phyloP scores from a whole-genome alignment of 2,797 vertebrate species.

The Molossus molossus region DNA sequence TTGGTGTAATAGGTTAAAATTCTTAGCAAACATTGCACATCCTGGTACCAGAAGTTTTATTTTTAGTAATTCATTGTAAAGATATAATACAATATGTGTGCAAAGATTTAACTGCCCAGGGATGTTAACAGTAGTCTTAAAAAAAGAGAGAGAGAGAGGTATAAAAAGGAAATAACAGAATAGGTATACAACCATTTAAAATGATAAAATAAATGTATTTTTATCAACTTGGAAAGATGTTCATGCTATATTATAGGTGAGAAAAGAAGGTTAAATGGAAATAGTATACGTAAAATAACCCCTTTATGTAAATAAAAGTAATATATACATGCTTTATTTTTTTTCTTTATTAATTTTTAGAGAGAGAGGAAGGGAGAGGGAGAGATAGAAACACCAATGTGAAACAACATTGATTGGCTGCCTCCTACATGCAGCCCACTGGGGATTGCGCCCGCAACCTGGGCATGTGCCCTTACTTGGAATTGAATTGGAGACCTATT shows the following conservation, averaged over 20 bases:
- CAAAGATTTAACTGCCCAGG: neutral
- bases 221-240: slow-evolving; percentile 17
- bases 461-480: no score
- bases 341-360: no score
- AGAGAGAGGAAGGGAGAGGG: no score
- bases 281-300: slow-evolving; percentile 13
- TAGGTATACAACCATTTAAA: neutral
- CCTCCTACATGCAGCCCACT: no score
- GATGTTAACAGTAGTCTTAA: neutral
- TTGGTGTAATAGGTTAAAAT: neutral
- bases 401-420: no score
- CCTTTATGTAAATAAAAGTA: slow-evolving; percentile 47
- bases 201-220: neutral
- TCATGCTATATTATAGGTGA: slow-evolving; percentile 15
- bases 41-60: neutral
- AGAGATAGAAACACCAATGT: no score
- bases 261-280: slow-evolving; percentile 56
- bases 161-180: neutral
- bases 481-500: no score
- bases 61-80: slow-evolving; percentile 6
- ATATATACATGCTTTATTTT: neutral
- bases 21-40: neutral
- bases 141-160: neutral
- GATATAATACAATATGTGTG: neutral
- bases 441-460: no score